Percentiles rank a stretch among this genome's conserved stretches.
phyloP scores from a whole-genome alignment of 1,140 invertebrate species.

The Psix sp. region DNA sequence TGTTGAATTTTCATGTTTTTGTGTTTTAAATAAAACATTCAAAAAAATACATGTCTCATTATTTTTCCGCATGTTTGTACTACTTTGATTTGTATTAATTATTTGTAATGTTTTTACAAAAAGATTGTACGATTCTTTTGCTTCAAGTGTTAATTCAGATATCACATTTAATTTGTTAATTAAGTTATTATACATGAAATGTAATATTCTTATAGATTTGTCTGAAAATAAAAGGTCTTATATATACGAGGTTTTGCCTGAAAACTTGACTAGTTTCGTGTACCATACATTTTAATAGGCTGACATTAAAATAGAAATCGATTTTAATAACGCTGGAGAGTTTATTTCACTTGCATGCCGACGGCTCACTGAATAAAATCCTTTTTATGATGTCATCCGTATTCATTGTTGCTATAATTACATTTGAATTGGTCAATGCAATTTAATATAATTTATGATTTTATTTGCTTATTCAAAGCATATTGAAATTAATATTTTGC shows the following conservation, averaged over 20 bases:
- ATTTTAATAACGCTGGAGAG: slow-evolving; percentile 24
- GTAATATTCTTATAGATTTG: too few species aligned
- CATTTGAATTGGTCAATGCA: background rate
- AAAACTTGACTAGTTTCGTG: slow-evolving; percentile 7
- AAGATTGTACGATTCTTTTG: too few species aligned
- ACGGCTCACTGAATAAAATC: slow-evolving; percentile 8
- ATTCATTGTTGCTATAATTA: slow-evolving; percentile 11
- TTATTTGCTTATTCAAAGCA: too few species aligned
- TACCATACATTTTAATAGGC: too few species aligned
- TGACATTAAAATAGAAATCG: slow-evolving; percentile 28
- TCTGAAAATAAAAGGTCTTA: slow-evolving; percentile 14
- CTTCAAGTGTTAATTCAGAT: too few species aligned
- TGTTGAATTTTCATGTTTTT: slow-evolving; percentile 29
- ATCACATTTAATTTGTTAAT: too few species aligned
- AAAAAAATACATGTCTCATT: slow-evolving; percentile 25
- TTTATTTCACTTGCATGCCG: slow-evolving; percentile 22
- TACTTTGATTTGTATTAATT: slow-evolving; percentile 4
- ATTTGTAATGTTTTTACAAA: too few species aligned
- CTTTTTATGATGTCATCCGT: slow-evolving; percentile 7
- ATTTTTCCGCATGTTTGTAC: slow-evolving; percentile 53
- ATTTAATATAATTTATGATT: too few species aligned
- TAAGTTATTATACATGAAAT: too few species aligned
- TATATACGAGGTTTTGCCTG: background rate
- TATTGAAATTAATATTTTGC: too few species aligned
- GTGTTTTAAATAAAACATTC: slow-evolving; percentile 62